Base-by-base conservation (phyloP, 2,888 invertebrate species). In the Oligia strigilis region DNA sequence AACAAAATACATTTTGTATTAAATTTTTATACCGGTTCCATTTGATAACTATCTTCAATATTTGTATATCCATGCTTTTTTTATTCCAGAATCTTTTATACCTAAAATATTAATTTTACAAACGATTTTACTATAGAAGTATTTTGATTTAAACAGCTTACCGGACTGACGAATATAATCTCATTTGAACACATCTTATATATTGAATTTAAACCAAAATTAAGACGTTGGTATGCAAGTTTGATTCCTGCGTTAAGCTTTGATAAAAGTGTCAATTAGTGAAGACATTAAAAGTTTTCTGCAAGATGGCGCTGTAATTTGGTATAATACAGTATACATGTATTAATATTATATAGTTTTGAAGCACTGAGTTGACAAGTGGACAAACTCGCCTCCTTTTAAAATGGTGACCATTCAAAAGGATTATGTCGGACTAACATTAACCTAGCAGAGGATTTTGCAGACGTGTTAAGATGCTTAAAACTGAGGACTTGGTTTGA, bases 211-310 rank as follows among this genome's bases (percentile, higher is more conserved):
- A 40, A 66, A 46, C 8, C 36, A 67, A 58, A 64, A 62, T 65
- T 40, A 40, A 69, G 23, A 58, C 1, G 13, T 83, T 29, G 23
- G 6, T 66, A 17, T 71, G 29, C 5, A 72, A 29, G 36, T 70
- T 58, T 72, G 13, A 60, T 29, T 60, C 43, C 19, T 5, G 55
- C n/a, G 17, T 78, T 66, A 29, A 77, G 62, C 80, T 84, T 82
- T 79, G 62, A 76, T 43, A 67, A 72, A 82, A 83, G 77, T 78
- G 88, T 88, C 88, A 88, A 88, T 88, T 88, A 89, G 67, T 66
- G 70, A 77, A 85, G 81, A 65, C 70, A 71, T 70, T 69, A 40
- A 19, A 75, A 78, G 23, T 71, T 77, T 73, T 76, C 19, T 65
- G 77, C 29, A n/a, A 75, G 29, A 81, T 77, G 72, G 55, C 88